phyloP scores from a whole-genome alignment of 2,888 invertebrate species.

The Caenorhabditis wallacei region DNA sequence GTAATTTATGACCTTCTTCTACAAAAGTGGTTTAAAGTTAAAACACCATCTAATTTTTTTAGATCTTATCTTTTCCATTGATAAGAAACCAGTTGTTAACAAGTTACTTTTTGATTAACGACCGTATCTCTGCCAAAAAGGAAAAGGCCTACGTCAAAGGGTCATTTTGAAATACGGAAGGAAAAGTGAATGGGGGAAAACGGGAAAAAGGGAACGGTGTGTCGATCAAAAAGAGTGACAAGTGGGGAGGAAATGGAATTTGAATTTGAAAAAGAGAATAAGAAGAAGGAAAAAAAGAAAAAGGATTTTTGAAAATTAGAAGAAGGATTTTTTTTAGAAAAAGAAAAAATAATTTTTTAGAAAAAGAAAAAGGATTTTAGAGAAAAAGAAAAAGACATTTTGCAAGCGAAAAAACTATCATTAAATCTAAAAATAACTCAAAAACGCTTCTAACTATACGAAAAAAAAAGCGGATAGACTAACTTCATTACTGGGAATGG shows the following conservation, averaged over 20 bases:
- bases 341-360: not conserved
- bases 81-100: not conserved
- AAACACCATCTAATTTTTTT: not conserved
- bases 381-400: not conserved
- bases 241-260: not conserved
- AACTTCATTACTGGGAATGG: slow-evolving; percentile 5
- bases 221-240: not conserved
- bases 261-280: not conserved
- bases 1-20: not conserved
- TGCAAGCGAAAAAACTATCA: not conserved
- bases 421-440: not conserved
- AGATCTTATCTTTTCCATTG: not conserved
- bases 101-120: not conserved
- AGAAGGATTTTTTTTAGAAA: not conserved
- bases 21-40: not conserved
- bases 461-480: not conserved
- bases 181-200: not conserved
- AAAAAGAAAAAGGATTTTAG: not conserved
- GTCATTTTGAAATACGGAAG: not conserved
- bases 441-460: not conserved
- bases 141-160: slow-evolving; percentile 15
- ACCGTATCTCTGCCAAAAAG: not conserved
- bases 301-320: not conserved
- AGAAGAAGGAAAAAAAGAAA: not conserved
- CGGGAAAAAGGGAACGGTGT: not conserved